Conservation (phyloP, 2,113 vertebrate genomes). For the Peromyscus polionotus region DNA sequence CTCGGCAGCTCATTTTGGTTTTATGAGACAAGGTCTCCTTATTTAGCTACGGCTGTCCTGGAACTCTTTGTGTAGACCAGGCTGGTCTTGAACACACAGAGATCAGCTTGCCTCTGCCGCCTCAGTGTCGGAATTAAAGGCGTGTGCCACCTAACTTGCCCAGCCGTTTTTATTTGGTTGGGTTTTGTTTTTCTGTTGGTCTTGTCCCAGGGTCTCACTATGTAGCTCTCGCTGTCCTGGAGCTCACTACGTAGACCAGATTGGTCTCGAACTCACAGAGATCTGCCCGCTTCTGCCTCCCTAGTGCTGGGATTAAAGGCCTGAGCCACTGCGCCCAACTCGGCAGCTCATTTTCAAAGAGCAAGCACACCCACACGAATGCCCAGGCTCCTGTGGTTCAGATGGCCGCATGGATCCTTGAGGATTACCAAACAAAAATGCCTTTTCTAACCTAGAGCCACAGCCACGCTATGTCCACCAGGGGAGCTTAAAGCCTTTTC, state of each 20-base stretch:
- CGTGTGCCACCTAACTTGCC: background rate
- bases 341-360: background rate
- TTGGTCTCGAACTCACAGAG: background rate
- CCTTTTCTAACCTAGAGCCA: background rate
- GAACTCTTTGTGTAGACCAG: background rate
- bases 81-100: background rate
- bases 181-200: background rate
- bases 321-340: background rate
- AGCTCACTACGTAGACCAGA: background rate
- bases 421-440: background rate
- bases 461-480: background rate
- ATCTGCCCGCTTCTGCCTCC: background rate
- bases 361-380: fast-evolving
- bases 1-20: background rate
- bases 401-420: too few relatives aligned
- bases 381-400: background rate
- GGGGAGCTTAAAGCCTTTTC: background rate
- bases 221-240: background rate
- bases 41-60: background rate
- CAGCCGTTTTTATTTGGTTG: background rate
- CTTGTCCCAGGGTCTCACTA: background rate
- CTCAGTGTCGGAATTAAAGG: background rate
- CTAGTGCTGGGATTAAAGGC: background rate
- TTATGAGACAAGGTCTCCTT: background rate
- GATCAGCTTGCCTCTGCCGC: background rate